Conservation (phyloP, 2,797 vertebrate species). For the Urocyon cinereoargenteus region DNA sequence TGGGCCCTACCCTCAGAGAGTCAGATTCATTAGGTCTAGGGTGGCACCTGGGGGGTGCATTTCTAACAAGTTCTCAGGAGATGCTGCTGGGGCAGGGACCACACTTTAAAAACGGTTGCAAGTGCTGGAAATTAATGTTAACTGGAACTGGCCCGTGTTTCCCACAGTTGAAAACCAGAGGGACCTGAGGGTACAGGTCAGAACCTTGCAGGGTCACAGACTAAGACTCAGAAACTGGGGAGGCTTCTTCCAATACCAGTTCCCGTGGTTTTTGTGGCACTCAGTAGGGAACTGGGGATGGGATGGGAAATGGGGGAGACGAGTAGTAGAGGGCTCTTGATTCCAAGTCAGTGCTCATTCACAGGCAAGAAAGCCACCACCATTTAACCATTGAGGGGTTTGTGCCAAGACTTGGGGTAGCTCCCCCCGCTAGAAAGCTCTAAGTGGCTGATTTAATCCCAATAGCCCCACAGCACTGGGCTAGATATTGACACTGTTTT, state of each 20-base stretch:
- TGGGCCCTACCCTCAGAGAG: neutral
- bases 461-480: neutral
- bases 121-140: neutral
- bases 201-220: neutral
- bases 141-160: neutral
- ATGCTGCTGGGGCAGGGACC: neutral
- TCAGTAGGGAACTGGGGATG: neutral
- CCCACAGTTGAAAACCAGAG: neutral
- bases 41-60: neutral
- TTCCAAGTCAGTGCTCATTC: neutral
- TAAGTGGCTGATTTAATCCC: neutral
- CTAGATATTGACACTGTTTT: neutral
- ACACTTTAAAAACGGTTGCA: neutral
- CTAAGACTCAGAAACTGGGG: neutral
- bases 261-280: neutral
- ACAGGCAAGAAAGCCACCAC: neutral
- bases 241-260: neutral
- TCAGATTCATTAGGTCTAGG: neutral
- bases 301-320: neutral
- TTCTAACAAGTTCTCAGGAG: neutral
- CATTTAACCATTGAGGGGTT: neutral
- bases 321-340: neutral
- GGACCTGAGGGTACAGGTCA: accelerated
- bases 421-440: neutral
- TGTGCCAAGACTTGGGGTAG: neutral